Base-by-base conservation (phyloP, 2,113 vertebrate genomes). In the Xerus inauris region DNA sequence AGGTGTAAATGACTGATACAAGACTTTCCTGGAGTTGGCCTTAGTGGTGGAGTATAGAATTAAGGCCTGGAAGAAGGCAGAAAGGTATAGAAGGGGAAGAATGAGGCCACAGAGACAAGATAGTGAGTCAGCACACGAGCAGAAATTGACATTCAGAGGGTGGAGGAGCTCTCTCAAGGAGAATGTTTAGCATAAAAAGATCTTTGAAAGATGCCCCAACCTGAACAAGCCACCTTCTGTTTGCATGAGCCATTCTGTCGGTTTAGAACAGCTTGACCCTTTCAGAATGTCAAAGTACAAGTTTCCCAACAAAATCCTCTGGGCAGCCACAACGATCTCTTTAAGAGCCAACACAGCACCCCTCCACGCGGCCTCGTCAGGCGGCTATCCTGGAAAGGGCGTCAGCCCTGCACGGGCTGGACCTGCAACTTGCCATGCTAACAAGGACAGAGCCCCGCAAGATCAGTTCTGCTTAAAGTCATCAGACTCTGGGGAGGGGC, bases 381-480 rank as follows among this genome's bases (percentile, higher is more conserved):
- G 32, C 0, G 3, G 32, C 73, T 30, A 13, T 26, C 73, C 51
- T 2, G 42, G 76, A 62, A 91, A 84, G 57, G 38, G n/a, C 13
- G 14, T 38, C 11, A 0, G 0, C 69, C 1, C 67, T 6, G 19
- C 59, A 9, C 14, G 49, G 7, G 35, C 57, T 82, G 16, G 17
- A 35, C 9, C 5, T 1, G 4, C 26, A 0, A 24, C 49, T 10
- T 11, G 14, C 35, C 57, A 1, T 24, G 45, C 42, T 26, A 19
- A 9, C 42, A n/a, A 32, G 24, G 57, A 6, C 1, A 5, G 42
- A 11, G 67, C 7, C 67, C 7, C 67, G 2, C 2, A 6, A 0
- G 16, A 13, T 32, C 54, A 45, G 30, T 30, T 22, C 69, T 32
- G 35, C 90, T 20, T 24, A 26, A 26, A 65, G 14, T 47, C 17